A percentile compares a stretch with the other conserved stretches of the same genome.
phyloP scores from a whole-genome alignment of 1,140 invertebrate genomes.

The Melanaphis sacchari region DNA sequence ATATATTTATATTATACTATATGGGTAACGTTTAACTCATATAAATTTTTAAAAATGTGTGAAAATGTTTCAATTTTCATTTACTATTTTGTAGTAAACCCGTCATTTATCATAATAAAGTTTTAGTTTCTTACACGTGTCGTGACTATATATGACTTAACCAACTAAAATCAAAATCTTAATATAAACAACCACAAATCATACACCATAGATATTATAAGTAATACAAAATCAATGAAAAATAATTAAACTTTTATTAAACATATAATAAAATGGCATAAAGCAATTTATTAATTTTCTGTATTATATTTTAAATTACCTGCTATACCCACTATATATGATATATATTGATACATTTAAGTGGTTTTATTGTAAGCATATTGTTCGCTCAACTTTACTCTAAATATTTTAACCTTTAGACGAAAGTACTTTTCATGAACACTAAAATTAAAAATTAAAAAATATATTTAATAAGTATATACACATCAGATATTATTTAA shows the following conservation, averaged over 20 bases:
- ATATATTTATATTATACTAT: not conserved
- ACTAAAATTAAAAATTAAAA: not conserved
- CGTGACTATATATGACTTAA: not conserved
- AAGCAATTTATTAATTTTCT: not conserved
- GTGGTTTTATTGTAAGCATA: not conserved
- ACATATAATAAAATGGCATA: not conserved
- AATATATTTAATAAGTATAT: not conserved
- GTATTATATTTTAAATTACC: not conserved
- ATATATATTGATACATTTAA: not conserved
- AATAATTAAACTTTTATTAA: constrained; percentile 19
- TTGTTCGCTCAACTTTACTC: not conserved
- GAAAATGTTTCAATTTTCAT: not conserved
- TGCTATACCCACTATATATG: not conserved
- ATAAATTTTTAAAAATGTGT: not conserved
- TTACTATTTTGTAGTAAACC: not conserved
- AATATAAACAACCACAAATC: constrained; percentile 17
- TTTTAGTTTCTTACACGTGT: not conserved
- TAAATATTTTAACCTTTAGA: not conserved
- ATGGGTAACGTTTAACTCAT: not conserved
- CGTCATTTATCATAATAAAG: constrained; percentile 18
- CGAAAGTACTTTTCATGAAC: not conserved
- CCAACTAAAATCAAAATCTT: not conserved
- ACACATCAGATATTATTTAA: too few relatives aligned
- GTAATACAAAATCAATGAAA: not conserved
- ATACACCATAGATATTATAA: not conserved